Percentiles rank a stretch among this genome's conserved stretches.
phyloP scores from a whole-genome alignment of 2,888 invertebrate genomes.

The Furcula furcula region DNA sequence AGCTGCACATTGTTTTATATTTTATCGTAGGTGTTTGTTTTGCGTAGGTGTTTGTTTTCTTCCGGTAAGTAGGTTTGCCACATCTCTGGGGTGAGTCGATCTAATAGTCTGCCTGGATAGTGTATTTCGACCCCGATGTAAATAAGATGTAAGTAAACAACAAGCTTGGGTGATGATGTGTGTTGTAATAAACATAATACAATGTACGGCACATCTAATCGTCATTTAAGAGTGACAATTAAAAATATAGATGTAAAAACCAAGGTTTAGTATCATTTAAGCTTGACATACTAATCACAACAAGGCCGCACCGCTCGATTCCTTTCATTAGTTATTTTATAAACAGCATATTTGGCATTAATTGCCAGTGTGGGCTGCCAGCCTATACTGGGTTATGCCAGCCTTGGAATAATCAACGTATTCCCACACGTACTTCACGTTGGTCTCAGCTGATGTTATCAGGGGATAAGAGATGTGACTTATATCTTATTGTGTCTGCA shows the following conservation, averaged over 20 bases:
- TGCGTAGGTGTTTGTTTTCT: no score
- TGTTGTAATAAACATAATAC: background rate
- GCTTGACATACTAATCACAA: conserved; percentile 9
- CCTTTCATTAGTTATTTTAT: conserved; percentile 22
- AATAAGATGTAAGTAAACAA: no score
- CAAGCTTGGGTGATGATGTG: background rate
- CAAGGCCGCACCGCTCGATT: conserved; percentile 12
- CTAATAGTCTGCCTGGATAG: no score
- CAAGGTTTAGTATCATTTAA: conserved; percentile 1
- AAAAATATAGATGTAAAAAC: background rate
- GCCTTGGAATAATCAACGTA: conserved; percentile 46
- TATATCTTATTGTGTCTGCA: background rate
- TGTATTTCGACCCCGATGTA: no score
- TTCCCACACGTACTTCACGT: conserved; percentile 63
- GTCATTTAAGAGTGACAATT: background rate
- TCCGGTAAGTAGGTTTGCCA: no score
- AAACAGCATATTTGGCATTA: conserved; percentile 47
- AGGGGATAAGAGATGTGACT: conserved; percentile 11
- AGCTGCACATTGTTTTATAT: no score
- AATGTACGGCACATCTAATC: background rate
- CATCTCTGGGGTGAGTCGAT: no score
- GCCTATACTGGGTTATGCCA: conserved; percentile 44
- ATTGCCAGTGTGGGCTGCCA: conserved; percentile 58
- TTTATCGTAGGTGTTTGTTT: no score
- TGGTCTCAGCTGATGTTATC: conserved; percentile 28